Evolutionary conservation across 1,140 invertebrate genomes (phyloP), one percentile per base, ranked within the genome.

Genomic region (Aricia agestis): DNA sequence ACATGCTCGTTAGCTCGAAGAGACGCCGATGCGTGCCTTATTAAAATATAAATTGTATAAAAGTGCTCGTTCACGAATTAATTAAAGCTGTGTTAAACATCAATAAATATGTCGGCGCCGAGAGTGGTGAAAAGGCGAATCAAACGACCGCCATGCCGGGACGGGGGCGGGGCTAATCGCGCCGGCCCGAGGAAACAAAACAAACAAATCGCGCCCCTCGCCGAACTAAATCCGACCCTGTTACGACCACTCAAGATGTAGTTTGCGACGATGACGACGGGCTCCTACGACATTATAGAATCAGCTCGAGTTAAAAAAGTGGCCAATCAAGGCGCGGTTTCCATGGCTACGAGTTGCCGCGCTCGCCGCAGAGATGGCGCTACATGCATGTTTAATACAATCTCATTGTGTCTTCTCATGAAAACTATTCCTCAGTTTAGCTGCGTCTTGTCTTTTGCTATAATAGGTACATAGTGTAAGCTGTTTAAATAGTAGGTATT

Each of bases 301-400:
- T 68, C 73, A 63, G 52, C 67, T 41, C 32, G 57, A 59, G 45
- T 52, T 65, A 70, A 19, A 75, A 79, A 86, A 89, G 85, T 85
- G 84, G 88, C 87, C 87, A 90, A 90, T 89, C 82, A 90, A 82
- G 79, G 82, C 75, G 74, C 85, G 79, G 86, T 90, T 83, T 78
- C 82, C 78, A 86, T 86, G 73, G 76, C 81, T 71, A 87, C 85
- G 80, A 68, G 75, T 79, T 78, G 74, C 45, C 70, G 67, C 73
- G 42, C 59, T 65, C 67, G 59, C 69, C 45, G 70, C 71, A 74
- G 80, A 89, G 87, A 90, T 89, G 88, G 87, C 88, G 83, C 66
- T 80, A 71, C 17, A 42, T 45, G 73, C 68, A 18, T 42, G 61
- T 58, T 72, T 71, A 63, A 72, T 76, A 67, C 25, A 3, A 1